phyloP scores from a whole-genome alignment of 2,113 vertebrate genomes.

The Gambusia holbrooki region DNA sequence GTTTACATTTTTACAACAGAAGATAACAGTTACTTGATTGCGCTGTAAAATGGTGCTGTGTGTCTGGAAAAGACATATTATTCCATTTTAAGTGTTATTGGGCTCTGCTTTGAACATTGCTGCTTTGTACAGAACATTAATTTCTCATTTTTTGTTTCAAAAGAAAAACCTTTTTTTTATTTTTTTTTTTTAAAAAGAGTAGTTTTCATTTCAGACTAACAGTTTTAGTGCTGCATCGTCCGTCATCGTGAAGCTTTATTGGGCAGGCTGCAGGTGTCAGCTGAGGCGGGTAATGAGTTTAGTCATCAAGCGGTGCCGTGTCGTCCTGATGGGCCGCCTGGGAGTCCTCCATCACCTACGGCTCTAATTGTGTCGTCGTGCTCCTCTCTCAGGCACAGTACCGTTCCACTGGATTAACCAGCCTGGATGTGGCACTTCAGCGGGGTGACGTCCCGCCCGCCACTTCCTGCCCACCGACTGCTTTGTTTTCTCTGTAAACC shows the following conservation, averaged over 20 bases:
- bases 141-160: too few relatives aligned
- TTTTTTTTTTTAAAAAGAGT: too few relatives aligned
- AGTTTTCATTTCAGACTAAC: too few relatives aligned
- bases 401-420: constrained; percentile 72
- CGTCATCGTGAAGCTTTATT: neutral
- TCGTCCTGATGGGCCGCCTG: constrained; percentile 55
- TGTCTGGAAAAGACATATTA: too few relatives aligned
- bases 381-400: constrained; percentile 44
- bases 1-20: too few relatives aligned
- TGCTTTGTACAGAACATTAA: too few relatives aligned
- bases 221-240: neutral
- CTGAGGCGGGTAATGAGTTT: constrained; percentile 18
- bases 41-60: too few relatives aligned
- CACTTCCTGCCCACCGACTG: constrained; percentile 42
- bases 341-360: constrained; percentile 67
- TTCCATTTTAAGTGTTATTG: too few relatives aligned
- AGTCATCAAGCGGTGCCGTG: constrained; percentile 34
- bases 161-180: neutral
- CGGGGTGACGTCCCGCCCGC: constrained; percentile 27
- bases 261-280: constrained; percentile 12
- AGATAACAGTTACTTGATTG: too few relatives aligned
- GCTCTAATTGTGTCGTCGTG: constrained; percentile 46
- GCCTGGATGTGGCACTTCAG: constrained; percentile 44
- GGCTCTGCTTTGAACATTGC: too few relatives aligned
- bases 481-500: constrained; percentile 80